phyloP scores from a whole-genome alignment of 2,888 invertebrate genomes.

The Diarsia dahlii region DNA sequence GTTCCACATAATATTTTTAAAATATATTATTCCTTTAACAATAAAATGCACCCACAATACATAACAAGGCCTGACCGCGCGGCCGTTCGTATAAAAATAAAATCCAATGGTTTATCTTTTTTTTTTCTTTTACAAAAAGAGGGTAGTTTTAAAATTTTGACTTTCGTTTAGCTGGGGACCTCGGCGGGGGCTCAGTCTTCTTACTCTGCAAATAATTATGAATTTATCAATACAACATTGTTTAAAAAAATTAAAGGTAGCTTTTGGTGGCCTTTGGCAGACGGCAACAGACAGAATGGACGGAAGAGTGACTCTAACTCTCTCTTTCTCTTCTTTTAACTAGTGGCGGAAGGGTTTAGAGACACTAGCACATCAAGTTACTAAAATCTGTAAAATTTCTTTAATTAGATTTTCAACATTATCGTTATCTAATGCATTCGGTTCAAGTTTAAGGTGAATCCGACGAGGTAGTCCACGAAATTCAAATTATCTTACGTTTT shows the following conservation, averaged over 20 bases:
- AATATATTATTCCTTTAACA: constrained; percentile 29
- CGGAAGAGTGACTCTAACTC: not conserved
- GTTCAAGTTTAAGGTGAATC: no score
- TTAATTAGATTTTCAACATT: no score
- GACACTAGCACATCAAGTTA: no score
- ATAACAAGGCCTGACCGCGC: constrained; percentile 35
- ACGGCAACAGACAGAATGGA: not conserved
- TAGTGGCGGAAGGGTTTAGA: not conserved
- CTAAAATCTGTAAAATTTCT: no score
- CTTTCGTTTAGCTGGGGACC: constrained; percentile 86
- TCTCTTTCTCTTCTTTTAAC: not conserved
- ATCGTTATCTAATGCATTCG: no score
- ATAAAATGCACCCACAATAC: constrained; percentile 48
- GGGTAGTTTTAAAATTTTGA: constrained; percentile 77
- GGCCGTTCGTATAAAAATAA: constrained; percentile 72
- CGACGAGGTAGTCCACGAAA: no score
- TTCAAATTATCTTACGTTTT: no score
- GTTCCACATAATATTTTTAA: not conserved
- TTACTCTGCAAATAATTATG: constrained; percentile 80
- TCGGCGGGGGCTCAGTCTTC: constrained; percentile 86
- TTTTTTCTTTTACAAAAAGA: constrained; percentile 13
- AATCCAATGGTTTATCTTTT: constrained; percentile 50
- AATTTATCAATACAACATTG: constrained; percentile 40
- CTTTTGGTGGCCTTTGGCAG: not conserved
- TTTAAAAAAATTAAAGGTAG: constrained; percentile 1